Evolutionary conservation across 1,140 invertebrate species (phyloP), one percentile per base, ranked within the genome.

Genomic region (Tigriopus japonicus): DNA sequence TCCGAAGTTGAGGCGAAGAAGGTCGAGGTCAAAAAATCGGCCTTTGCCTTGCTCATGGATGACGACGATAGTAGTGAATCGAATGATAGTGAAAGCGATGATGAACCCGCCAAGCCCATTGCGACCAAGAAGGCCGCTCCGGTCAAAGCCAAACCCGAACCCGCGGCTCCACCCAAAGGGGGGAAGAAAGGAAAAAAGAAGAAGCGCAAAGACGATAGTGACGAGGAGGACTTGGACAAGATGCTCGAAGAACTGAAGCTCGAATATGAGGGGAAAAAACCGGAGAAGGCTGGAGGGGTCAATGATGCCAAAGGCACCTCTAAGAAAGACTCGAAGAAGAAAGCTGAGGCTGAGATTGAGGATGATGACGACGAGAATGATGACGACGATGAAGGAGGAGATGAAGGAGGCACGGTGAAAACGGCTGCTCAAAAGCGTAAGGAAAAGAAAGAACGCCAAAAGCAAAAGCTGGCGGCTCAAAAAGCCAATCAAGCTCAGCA

Each of bases 371-470:
- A 84, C 85, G 63, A 64, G n/a, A 83, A 86, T 68, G 85, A 88
- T 67, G 85, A 89, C 69, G 68, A 84, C 85, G 70, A 66, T 62
- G 77, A 78, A 52, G 76, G 74, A 62, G 78, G 79, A 41, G 78
- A 76, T 60, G 72, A 69, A 62, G 77, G 74, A 59, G 66, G 73
- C 28, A 83, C 82, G 12, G 78, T 87, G 19, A 88, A 87, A 73
- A 81, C 83, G 21, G 83, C 85, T 17, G 84, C 85, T 14, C 64
- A 68, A 59, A 87, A 87, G 69, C 87, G 86, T 65, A 87, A 86
- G 68, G 85, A 87, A 65, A 88, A 88, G 65, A 87, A 87, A 68
- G 85, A 88, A 71, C 76, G 83, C 41, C 82, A 87, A 67, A 88
- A 85, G 65, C 75, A 77, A 55, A 86, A 88, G 68, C 21, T 83